Percentiles rank a stretch among this genome's conserved stretches.
Evolutionary conservation across 2,888 invertebrate genomes (phyloP).

Genomic region (Cheilosia soror): DNA sequence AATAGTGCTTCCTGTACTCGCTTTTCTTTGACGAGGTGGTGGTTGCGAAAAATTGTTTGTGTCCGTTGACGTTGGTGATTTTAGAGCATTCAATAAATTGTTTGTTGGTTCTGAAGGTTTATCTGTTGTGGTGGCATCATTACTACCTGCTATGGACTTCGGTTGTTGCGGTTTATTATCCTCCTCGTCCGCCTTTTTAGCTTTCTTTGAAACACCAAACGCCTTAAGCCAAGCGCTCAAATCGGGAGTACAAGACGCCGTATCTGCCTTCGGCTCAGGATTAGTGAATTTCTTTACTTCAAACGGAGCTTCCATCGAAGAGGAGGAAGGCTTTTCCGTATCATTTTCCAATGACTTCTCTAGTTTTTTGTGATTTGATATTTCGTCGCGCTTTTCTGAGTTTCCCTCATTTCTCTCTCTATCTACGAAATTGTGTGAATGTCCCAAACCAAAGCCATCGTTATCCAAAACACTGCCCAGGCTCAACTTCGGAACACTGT

Average conservation of each 20-base stretch:
- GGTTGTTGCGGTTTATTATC: slow-evolving; percentile 82
- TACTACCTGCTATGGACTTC: slow-evolving; percentile 9
- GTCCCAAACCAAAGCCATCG: slow-evolving; percentile 88
- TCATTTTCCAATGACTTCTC: slow-evolving; percentile 37
- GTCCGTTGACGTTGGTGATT: slow-evolving; percentile 69
- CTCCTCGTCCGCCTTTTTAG: slow-evolving; percentile 87
- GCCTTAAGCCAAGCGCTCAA: slow-evolving; percentile 96
- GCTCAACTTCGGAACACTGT: slow-evolving; percentile 91
- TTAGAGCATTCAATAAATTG: slow-evolving; percentile 79
- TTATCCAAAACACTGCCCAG: slow-evolving; percentile 92
- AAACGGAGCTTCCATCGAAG: slow-evolving; percentile 47
- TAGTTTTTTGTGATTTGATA: slow-evolving; percentile 7
- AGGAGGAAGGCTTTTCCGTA: slow-evolving; percentile 26
- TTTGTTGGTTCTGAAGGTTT: slow-evolving; percentile 36
- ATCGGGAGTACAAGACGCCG: slow-evolving; percentile 91
- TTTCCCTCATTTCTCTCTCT: slow-evolving; percentile 79
- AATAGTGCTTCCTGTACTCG: slow-evolving; percentile 91
- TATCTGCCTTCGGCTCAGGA: slow-evolving; percentile 82
- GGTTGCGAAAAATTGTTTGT: slow-evolving; percentile 82
- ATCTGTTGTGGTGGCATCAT: slow-evolving; percentile 60
- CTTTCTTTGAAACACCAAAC: slow-evolving; percentile 92
- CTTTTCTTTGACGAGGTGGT: slow-evolving; percentile 86
- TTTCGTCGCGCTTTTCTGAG: slow-evolving; percentile 76
- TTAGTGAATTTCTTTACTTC: slow-evolving; percentile 66
- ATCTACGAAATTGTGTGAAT: slow-evolving; percentile 87